Evolutionary conservation across 2,888 invertebrate species (phyloP), one percentile per base, ranked within the genome.

Genomic region (Nemotelus pantherinus): DNA sequence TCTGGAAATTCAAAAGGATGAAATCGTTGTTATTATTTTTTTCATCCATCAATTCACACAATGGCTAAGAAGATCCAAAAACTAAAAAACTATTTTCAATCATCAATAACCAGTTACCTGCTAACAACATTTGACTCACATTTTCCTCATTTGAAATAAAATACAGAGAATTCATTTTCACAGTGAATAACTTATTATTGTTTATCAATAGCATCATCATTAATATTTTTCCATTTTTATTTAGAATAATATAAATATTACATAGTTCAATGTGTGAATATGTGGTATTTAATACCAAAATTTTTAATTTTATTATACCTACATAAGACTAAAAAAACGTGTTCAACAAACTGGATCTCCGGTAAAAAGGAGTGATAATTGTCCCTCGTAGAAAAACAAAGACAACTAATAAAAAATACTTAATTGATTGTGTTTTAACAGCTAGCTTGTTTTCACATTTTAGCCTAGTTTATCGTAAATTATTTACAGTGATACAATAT

Each of bases 131-230:
- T 25, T 1, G 25, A 25, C 1, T 25, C 25, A 25, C 25, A 25
- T 25, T 25, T 25, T 25, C 25, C 25, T 25, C 25, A 1, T 25
- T 25, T 25, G 25, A 25, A 25, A 25, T 25, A 25, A 25, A 25
- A 25, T 25, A 25, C 25, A 25, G 25, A 44, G 57, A 25, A 3
- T 45, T 68, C 74, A 78, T 70, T 68, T 79, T 79, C 79, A 79
- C 79, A 78, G 74, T 79, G 78, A 79, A 79, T 79, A 79, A 79
- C 78, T 79, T 78, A 79, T 77, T 79, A 68, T 70, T 77, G 39
- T 55, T 64, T 71, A 76, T 58, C 55, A 76, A 64, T 64, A 72
- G 58, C 60, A 50, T 64, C 64, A 65, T 77, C 48, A 68, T 65
- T 25, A 57, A 64, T 76, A 64, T 50, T 74, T 60, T 47, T n/a